Conservation (phyloP, 2,797 vertebrate genomes). For the Schizopygopsis malacanthus region DNA sequence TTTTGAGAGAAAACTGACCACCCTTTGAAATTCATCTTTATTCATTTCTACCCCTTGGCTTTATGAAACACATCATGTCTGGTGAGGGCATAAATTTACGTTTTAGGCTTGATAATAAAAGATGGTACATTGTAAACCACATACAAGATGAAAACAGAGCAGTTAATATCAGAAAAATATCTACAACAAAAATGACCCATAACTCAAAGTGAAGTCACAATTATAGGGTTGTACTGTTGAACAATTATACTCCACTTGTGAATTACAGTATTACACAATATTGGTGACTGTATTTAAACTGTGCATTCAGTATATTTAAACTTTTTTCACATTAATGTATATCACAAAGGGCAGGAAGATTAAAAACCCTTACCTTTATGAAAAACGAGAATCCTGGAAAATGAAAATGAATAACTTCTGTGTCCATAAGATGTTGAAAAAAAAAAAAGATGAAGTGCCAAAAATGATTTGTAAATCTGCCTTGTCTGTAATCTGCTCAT, state of each 20-base stretch:
- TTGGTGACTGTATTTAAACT: not conserved
- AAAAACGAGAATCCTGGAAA: conserved; percentile 14
- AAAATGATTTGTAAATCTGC: conserved; percentile 23
- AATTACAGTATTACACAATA: conserved; percentile 1
- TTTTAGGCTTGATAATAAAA: not conserved
- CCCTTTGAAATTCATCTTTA: not conserved
- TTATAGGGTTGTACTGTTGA: not conserved
- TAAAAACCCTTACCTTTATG: conserved; percentile 8
- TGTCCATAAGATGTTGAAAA: not conserved
- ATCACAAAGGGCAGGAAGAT: not conserved
- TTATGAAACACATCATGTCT: not conserved
- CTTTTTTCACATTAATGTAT: not conserved
- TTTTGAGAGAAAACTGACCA: not conserved
- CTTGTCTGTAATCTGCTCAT: not conserved
- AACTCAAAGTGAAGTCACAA: conserved; percentile 22
- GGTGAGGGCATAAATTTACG: not conserved
- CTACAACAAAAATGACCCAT: not conserved
- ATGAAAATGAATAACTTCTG: too few relatives aligned
- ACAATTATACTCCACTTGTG: not conserved
- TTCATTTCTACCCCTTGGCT: not conserved
- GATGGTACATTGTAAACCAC: not conserved
- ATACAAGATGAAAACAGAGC: conserved; percentile 23
- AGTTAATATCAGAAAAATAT: conserved; percentile 1
- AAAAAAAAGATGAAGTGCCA: not conserved
- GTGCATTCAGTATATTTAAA: not conserved